phyloP scores from a whole-genome alignment of 1,140 invertebrate genomes.

The Reticulitermes speratus region DNA sequence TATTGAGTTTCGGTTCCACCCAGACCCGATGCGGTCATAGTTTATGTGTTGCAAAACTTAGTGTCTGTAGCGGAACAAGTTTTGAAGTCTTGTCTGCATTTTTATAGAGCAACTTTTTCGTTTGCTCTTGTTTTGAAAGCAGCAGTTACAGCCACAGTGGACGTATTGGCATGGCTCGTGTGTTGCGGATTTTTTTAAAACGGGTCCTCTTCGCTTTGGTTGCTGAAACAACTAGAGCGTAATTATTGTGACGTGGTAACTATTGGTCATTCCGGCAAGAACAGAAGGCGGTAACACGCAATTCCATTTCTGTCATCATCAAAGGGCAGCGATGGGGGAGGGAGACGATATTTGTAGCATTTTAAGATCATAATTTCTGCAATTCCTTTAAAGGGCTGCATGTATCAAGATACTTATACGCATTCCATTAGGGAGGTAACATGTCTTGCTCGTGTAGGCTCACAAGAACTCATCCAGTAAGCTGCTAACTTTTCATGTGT shows the following conservation, averaged over 20 bases:
- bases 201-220: background rate
- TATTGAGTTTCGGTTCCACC: background rate
- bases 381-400: background rate
- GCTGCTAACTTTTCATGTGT: too few relatives aligned
- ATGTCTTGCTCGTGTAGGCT: background rate
- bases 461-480: too few relatives aligned
- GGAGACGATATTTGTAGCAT: too few relatives aligned
- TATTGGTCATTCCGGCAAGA: background rate
- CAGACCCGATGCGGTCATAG: background rate
- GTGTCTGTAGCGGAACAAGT: background rate
- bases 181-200: too few relatives aligned
- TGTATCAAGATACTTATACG: background rate
- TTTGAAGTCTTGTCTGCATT: conserved; percentile 15
- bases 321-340: too few relatives aligned
- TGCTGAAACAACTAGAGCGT: background rate
- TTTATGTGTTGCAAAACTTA: background rate
- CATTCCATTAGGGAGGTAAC: background rate
- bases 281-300: too few relatives aligned
- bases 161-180: background rate
- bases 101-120: background rate
- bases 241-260: background rate
- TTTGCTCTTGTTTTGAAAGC: conserved; percentile 13
- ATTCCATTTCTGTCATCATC: too few relatives aligned
- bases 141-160: background rate
- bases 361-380: background rate